phyloP scores from a whole-genome alignment of 2,888 invertebrate species.

The Eudemis profundana region DNA sequence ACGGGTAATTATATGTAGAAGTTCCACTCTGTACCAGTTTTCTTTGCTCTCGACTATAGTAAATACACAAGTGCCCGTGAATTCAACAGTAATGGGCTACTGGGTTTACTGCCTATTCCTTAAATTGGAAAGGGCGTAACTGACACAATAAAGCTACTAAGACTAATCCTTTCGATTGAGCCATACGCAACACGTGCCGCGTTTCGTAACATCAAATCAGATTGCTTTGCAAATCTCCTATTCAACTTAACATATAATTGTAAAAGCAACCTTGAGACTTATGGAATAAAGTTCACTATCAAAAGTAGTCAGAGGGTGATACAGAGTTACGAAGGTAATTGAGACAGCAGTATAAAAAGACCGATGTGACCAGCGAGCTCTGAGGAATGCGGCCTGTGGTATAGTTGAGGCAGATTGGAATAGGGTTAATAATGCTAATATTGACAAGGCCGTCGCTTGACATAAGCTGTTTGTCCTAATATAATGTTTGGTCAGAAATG shows the following conservation, averaged over 20 bases:
- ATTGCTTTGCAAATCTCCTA: constrained; percentile 8
- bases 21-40: background rate
- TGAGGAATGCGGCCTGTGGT: constrained; percentile 71
- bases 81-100: background rate
- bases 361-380: constrained; percentile 51
- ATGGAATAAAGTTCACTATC: background rate
- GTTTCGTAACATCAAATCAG: constrained; percentile 50
- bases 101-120: background rate
- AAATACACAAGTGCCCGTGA: background rate
- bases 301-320: background rate
- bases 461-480: background rate
- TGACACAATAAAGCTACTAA: background rate
- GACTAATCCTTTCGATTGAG: background rate
- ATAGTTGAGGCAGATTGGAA: constrained; percentile 61
- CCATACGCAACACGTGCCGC: background rate
- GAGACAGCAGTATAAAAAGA: constrained; percentile 53
- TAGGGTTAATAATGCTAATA: constrained; percentile 43
- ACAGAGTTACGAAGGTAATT: background rate
- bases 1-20: too few species aligned
- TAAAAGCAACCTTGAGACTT: background rate
- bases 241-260: background rate
- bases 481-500: too few species aligned
- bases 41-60: background rate
- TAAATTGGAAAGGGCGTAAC: background rate
- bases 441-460: constrained; percentile 38